Conservation (phyloP, 2,113 vertebrate genomes). For the Sinocyclocheilus anshuiensis region DNA sequence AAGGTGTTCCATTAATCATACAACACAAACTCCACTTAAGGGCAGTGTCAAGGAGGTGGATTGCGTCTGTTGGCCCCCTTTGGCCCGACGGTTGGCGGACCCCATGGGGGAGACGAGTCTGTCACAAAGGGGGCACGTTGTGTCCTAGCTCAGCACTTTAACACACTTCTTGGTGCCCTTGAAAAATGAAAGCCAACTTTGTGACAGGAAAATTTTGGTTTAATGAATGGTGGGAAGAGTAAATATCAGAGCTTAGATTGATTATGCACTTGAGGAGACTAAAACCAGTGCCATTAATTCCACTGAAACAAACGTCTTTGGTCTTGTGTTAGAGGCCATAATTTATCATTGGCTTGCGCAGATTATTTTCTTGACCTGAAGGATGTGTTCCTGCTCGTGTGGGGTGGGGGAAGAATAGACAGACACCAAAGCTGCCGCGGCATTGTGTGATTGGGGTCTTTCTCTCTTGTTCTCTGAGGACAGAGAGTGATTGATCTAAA, state of each 20-base stretch:
- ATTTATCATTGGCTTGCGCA: slow-evolving; percentile 7
- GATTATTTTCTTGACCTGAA: slow-evolving; percentile 15
- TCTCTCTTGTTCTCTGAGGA: slow-evolving; percentile 34
- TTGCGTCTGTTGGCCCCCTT: slow-evolving; percentile 38
- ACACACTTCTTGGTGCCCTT: slow-evolving; percentile 46
- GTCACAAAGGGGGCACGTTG: slow-evolving; percentile 27
- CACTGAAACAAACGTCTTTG: slow-evolving; percentile 28
- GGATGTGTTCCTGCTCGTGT: neutral
- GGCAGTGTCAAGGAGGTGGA: slow-evolving; percentile 45
- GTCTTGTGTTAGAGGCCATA: slow-evolving; percentile 9
- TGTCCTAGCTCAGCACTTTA: slow-evolving; percentile 47
- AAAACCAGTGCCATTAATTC: neutral
- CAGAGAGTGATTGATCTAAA: slow-evolving; percentile 52
- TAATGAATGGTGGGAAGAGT: neutral
- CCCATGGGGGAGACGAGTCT: slow-evolving; percentile 36
- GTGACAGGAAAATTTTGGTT: slow-evolving; percentile 10
- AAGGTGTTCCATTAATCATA: slow-evolving; percentile 58
- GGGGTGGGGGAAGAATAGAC: neutral
- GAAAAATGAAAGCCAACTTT: slow-evolving; percentile 45
- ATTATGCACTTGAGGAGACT: slow-evolving; percentile 8
- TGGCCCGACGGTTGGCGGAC: slow-evolving; percentile 2
- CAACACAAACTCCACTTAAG: slow-evolving; percentile 35
- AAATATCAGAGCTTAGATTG: neutral
- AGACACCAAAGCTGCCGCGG: neutral
- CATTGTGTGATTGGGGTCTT: slow-evolving; percentile 27